Conservation (phyloP, 2,113 vertebrate genomes). For the Thamnophis sirtalis region DNA sequence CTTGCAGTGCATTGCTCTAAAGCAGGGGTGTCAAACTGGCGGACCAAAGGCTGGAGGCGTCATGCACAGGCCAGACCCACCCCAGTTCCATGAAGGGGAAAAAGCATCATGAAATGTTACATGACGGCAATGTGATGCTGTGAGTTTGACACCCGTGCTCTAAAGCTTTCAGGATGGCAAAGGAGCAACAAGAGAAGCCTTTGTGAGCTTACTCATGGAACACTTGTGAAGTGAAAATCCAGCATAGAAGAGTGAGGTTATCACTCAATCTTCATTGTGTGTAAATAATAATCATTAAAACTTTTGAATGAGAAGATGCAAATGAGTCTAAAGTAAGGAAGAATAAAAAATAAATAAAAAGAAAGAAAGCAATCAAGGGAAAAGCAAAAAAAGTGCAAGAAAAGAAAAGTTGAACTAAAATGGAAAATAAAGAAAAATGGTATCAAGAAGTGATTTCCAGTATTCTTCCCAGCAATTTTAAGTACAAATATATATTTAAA, state of each 20-base stretch:
- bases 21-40: background rate
- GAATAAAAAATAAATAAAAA: background rate
- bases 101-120: no score
- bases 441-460: background rate
- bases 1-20: background rate
- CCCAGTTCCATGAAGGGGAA: no score
- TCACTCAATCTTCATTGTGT: background rate
- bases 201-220: background rate
- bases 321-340: background rate
- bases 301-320: background rate
- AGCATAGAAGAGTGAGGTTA: background rate
- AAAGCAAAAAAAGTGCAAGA: background rate
- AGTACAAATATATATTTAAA: background rate
- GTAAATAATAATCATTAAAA: background rate
- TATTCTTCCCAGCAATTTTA: background rate
- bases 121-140: no score
- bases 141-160: background rate
- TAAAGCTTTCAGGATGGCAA: background rate
- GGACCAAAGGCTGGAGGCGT: no score
- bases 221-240: background rate
- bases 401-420: background rate
- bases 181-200: background rate
- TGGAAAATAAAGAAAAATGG: background rate
- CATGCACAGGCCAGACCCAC: no score
- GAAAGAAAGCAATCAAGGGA: background rate